Base-by-base conservation (phyloP, 2,797 vertebrate species). In the Phoeniculus purpureus region DNA sequence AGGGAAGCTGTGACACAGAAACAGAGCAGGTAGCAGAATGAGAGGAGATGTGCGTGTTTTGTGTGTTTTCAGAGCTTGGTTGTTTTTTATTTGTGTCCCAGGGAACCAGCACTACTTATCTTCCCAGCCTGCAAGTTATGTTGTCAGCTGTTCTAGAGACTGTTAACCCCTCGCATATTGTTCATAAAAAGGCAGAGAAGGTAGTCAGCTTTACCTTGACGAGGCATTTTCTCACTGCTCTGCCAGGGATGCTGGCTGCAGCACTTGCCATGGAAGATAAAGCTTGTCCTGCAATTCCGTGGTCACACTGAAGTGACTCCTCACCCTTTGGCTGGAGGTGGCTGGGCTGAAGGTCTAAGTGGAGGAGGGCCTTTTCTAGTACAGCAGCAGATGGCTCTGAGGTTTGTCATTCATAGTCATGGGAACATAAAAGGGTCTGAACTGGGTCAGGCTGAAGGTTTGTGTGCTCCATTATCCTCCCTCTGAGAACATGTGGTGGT, bases 191-290 rank as follows among this genome's bases (percentile, higher is more conserved):
- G 48, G 22, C 58, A 65, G 56, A 31, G 62, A 72, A 75, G 51
- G 43, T 29, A 81, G 32, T 79, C 37, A 18, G 85, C 68, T 81
- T 79, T 67, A 37, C 50, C 20, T 89, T 64, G 79, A 45, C 1
- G 9, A 89, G 73, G 68, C 0, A 0, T 62, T 32, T 68, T 92
- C 31, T 14, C 68, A 23, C 51, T 0, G 0, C 45, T 72, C 17
- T 55, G 43, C 73, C 1, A 4, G 59, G 26, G 83, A 31, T 66
- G 78, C 60, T 58, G 45, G 11, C 75, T 85, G 51, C n/a, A 65
- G 70, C 0, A 0, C 68, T 1, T 50, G 31, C 32, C 0, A 0
- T 74, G 54, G 32, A 86, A 91, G 83, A 75, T 84, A 72, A 92
- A 68, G 40, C 81, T 85, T 68, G 72, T 43, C 29, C 50, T 83